Evolutionary conservation across 2,797 vertebrate species (phyloP).

Genomic region (Silurus lanzhouensis): DNA sequence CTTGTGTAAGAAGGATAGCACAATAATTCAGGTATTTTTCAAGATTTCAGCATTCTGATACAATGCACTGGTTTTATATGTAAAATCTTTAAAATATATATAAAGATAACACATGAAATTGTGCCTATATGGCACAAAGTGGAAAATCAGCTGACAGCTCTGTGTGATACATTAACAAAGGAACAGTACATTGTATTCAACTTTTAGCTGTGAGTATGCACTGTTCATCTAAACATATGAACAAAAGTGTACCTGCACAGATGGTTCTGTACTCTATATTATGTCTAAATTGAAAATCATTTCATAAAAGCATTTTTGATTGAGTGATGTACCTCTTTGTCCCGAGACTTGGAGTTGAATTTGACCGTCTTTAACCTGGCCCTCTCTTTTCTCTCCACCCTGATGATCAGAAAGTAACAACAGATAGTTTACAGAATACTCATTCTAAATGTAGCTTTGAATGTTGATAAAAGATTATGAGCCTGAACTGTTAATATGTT

Average conservation of each 20-base stretch:
- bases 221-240: slow-evolving; percentile 36
- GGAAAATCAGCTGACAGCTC: neutral
- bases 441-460: neutral
- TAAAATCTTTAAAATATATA: neutral
- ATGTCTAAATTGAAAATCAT: neutral
- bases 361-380: slow-evolving; percentile 93
- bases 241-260: neutral
- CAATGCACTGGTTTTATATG: neutral
- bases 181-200: slow-evolving; percentile 5
- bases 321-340: slow-evolving; percentile 86
- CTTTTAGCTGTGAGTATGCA: slow-evolving; percentile 28
- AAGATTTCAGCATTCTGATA: too few species aligned
- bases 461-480: neutral
- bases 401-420: slow-evolving; percentile 58
- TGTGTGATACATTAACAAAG: slow-evolving; percentile 40
- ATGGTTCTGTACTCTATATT: neutral
- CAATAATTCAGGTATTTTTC: neutral
- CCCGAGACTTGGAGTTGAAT: slow-evolving; percentile 87
- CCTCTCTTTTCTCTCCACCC: slow-evolving; percentile 95
- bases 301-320: neutral
- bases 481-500: neutral
- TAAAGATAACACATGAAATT: neutral
- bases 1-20: neutral
- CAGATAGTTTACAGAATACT: neutral
- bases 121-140: neutral